Base-by-base conservation (phyloP, 2,797 vertebrate genomes). In the Peromyscus aztecus region DNA sequence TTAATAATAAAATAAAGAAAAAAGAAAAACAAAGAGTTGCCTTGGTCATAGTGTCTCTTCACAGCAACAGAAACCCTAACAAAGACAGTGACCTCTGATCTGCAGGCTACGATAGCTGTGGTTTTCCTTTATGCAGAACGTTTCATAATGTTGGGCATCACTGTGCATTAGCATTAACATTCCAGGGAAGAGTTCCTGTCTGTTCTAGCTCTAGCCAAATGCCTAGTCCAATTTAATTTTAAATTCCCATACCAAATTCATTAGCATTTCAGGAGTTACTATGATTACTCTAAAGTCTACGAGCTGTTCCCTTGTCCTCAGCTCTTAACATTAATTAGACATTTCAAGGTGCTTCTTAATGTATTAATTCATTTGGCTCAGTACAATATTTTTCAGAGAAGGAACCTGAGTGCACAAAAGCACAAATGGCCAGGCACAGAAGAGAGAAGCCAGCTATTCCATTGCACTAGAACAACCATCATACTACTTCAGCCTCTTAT, bases 231-330 rank as follows among this genome's bases (percentile, higher is more conserved):
- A 43, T 31, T 52, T 37, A 81, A 81, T 59, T 59, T 57, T 31
- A 63, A 65, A 11, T 46, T 40, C 13, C n/a, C 29, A 67, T 19
- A 46, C 49, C 65, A 82, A 81, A 82, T 67, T 77, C 81, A 81
- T 82, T 67, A 63, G n/a, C 17, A 73, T 57, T 88, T 92, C 10
- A 59, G 19, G 21, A 69, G 61, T 76, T 75, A 2, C 82, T 34
- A 65, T 87, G 16, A 90, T 75, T 46, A 94, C 24, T 67, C 43
- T 59, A 23, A 93, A 90, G 73, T 49, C 46, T 21, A 76, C 27
- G n/a, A 87, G 5, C 81, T 4, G n/a, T 59, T 87, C n/a, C 40
- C 24, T 94, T 94, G 88, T 91, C 65, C 31, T 96, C 34, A 59
- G 86, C 52, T 81, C 61, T 34, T 71, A 92, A 77, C 7, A 92